Percentiles rank a stretch among this genome's conserved stretches.
Evolutionary conservation across 2,113 vertebrate species (phyloP).

Genomic region (Toxostoma redivivum): DNA sequence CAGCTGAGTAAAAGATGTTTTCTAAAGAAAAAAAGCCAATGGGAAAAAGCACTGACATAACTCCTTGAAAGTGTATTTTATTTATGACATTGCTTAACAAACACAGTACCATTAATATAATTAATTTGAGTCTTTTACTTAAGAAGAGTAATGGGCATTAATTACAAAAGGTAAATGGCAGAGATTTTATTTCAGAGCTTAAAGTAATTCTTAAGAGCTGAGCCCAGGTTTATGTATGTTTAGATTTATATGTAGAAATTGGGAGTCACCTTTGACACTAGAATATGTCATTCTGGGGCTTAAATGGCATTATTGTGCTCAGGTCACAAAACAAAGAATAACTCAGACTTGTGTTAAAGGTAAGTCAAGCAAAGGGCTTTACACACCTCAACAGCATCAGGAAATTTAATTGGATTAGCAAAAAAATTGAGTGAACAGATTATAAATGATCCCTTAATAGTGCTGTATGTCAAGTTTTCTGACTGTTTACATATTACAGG

Average conservation of each 20-base stretch:
- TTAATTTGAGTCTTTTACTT: not conserved
- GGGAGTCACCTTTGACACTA: not conserved
- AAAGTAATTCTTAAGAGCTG: not conserved
- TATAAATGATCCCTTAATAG: not conserved
- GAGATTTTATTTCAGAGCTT: not conserved
- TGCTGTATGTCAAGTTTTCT: not conserved
- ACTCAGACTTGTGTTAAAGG: not conserved
- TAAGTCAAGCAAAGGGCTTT: not conserved
- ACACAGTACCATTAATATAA: not conserved
- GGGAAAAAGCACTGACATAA: not conserved
- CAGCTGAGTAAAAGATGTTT: not conserved
- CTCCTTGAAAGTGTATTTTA: not conserved
- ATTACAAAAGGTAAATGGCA: not conserved
- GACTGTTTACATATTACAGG: not conserved
- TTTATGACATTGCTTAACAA: not conserved
- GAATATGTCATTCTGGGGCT: not conserved
- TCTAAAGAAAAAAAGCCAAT: not conserved
- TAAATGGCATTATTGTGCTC: not conserved
- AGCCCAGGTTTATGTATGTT: not conserved
- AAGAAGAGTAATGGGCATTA: not conserved
- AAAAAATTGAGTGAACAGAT: not conserved
- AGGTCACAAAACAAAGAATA: not conserved
- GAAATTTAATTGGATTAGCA: not conserved
- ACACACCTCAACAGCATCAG: not conserved
- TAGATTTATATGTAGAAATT: not conserved